Evolutionary conservation across 2,797 vertebrate genomes (phyloP), one percentile per base, ranked within the genome.

Genomic region (Poecilia picta): DNA sequence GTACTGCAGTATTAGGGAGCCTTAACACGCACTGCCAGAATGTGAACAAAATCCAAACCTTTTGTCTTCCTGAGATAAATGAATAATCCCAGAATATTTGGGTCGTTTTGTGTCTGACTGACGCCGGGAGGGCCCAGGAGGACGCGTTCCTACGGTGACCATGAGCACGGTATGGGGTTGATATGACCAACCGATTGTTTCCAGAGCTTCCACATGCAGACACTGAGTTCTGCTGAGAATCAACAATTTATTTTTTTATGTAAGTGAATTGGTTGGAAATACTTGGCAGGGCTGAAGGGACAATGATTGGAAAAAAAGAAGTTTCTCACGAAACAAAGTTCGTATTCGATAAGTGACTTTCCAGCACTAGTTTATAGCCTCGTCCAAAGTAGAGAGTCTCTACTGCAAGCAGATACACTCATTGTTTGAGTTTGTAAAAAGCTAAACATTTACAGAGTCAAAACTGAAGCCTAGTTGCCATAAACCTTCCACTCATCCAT

Each of bases 101-200:
- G 79, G 13, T 83, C 76, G 81, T 83, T 73, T 72, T 57, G 74
- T 71, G 83, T 79, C 78, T 89, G 47, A 46, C 91, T 92, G 93
- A 93, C 90, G 90, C 89, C 91, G 89, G 90, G 90, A 93, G 87
- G 89, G 92, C 91, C 93, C 87, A 91, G 93, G 88, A 85, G 90
- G 91, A 89, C 83, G 79, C 92, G 94, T 95, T 95, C 92, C 86
- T 94, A 89, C 85, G 91, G 91, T 88, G 93, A 88, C 91, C 92
- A 85, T 85, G 78, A 87, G 92, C 87, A 86, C 89, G 90, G 93
- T 88, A 89, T 4, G 8, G 62, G 8, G 33, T 66, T 66, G 18
- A 39, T 23, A 36, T 36, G 33, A 6, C 62, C 3, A 20, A 64
- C 33, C 62, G 7, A 20, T 20, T 64, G 31, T 18, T 36, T 64